These are phyloP conservation scores for Musca domestica DNA, from an alignment of 1,140 invertebrate genomes.

Conservation along the genomic window DNA sequence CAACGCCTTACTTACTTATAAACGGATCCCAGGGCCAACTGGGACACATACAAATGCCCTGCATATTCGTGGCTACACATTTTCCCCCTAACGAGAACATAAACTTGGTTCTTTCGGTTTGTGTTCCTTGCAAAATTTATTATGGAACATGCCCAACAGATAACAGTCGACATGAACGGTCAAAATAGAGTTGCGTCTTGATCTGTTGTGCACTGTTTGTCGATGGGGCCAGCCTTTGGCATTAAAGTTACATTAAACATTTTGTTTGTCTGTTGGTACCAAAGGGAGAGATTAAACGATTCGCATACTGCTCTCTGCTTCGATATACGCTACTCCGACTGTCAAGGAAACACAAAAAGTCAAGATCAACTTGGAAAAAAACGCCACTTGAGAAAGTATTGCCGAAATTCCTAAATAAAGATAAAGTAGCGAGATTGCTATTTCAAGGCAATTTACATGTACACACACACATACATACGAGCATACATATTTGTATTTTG, in stretches of 20 bases:
- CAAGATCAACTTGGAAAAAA: too few species aligned
- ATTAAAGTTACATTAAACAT: neutral
- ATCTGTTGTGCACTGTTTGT: neutral
- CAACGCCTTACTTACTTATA: constrained; percentile 12
- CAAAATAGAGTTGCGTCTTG: neutral
- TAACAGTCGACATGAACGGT: neutral
- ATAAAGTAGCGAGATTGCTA: constrained; percentile 9
- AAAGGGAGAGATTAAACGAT: constrained; percentile 5
- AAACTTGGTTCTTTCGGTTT: too few species aligned
- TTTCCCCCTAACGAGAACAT: too few species aligned
- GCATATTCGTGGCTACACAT: too few species aligned
- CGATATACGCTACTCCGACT: too few species aligned
- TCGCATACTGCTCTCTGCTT: neutral
- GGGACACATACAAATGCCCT: too few species aligned
- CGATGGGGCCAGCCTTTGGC: too few species aligned
- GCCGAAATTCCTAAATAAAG: neutral
- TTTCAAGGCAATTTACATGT: constrained; percentile 6
- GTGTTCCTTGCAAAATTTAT: constrained; percentile 9
- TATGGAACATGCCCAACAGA: constrained; percentile 12
- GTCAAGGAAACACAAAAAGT: too few species aligned
- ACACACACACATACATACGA: too few species aligned
- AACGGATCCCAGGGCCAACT: too few species aligned
- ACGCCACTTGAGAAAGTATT: too few species aligned
- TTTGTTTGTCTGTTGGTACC: neutral
- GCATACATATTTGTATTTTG: too few species aligned